These are phyloP conservation scores for Anguilla marmorata DNA, from an alignment of 2,797 vertebrate genomes.

Conservation along the genomic window DNA sequence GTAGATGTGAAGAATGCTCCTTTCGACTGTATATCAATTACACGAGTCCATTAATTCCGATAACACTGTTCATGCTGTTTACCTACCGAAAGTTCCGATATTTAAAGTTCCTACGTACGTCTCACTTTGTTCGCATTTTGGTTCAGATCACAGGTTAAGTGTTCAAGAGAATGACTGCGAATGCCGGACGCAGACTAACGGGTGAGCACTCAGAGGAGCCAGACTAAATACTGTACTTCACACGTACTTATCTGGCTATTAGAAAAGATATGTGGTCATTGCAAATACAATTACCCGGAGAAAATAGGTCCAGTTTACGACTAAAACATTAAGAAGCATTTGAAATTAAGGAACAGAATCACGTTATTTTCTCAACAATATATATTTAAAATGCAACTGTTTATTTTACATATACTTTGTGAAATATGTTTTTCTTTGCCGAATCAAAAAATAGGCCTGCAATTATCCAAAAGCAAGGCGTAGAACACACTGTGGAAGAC, in stretches of 20 bases:
- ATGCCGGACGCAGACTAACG: slow-evolving; percentile 23
- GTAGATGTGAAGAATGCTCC: not conserved
- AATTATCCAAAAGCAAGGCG: not conserved
- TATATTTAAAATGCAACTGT: not conserved
- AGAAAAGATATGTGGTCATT: not conserved
- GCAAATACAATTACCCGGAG: not conserved
- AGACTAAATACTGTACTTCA: not conserved
- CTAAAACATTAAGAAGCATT: not conserved
- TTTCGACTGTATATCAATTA: not conserved
- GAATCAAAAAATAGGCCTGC: not conserved
- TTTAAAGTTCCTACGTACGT: not conserved
- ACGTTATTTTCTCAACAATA: not conserved
- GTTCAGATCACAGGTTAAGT: not conserved
- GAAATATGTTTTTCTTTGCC: not conserved
- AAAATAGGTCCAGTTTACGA: not conserved
- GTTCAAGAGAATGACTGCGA: slow-evolving; percentile 6
- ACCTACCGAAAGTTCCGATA: not conserved
- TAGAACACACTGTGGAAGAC: not conserved
- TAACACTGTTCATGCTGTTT: not conserved
- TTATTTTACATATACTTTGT: not conserved
- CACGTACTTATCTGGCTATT: slow-evolving; percentile 28
- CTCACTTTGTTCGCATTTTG: not conserved
- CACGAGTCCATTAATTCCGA: not conserved
- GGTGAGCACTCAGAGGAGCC: slow-evolving; percentile 17
- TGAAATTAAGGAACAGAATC: not conserved